A percentile compares a stretch with the other conserved stretches of the same genome.
These are phyloP conservation scores for Spodoptera frugiperda DNA, from an alignment of 1,140 invertebrate genomes.

Conservation along the genomic window DNA sequence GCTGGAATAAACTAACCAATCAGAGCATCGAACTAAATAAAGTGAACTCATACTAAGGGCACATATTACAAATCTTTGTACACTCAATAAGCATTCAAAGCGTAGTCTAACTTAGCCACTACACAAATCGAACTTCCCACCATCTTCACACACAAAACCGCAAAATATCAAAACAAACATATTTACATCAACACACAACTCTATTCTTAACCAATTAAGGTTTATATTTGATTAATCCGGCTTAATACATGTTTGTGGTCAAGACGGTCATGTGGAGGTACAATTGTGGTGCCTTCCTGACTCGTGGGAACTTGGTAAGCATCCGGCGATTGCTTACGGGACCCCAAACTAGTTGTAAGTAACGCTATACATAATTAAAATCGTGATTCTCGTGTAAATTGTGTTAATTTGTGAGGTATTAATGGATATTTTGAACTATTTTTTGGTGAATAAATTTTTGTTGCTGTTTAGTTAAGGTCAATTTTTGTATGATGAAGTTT, in stretches of 20 bases:
- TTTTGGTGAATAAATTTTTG: too few species aligned
- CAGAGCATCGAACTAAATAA: too few species aligned
- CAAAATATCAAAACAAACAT: neutral
- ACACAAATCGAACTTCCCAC: neutral
- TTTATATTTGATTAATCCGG: neutral
- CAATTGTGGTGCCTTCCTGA: constrained; percentile 1
- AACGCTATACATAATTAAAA: neutral
- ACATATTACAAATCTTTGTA: too few species aligned
- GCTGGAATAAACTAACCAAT: too few species aligned
- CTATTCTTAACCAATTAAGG: neutral
- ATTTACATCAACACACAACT: neutral
- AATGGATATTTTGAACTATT: too few species aligned
- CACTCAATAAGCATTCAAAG: too few species aligned
- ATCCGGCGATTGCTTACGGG: constrained; percentile 17
- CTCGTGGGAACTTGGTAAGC: constrained; percentile 8
- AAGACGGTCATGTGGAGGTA: constrained; percentile 11
- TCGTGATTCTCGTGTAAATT: neutral
- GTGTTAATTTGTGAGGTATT: too few species aligned
- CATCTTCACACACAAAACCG: neutral
- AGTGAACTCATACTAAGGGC: too few species aligned
- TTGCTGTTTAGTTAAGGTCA: too few species aligned
- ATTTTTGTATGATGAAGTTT: too few species aligned
- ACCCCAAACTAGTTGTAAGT: neutral
- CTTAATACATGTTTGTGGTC: neutral
- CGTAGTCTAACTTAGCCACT: too few species aligned